These are phyloP conservation scores for Indicator indicator DNA, from an alignment of 2,113 vertebrate genomes.

Conservation along the genomic window DNA sequence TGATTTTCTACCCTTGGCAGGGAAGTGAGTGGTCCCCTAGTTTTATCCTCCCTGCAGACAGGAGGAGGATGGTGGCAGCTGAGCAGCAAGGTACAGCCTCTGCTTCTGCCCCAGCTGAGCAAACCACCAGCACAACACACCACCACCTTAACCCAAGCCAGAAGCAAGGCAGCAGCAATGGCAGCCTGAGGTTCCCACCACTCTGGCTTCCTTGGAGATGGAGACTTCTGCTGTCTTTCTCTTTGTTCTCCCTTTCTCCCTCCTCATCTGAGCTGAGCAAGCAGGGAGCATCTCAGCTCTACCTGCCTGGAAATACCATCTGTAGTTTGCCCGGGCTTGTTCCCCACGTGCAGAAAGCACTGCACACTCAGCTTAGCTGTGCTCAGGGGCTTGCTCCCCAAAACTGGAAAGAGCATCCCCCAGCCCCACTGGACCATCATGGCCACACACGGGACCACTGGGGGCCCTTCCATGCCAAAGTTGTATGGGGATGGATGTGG, in stretches of 20 bases:
- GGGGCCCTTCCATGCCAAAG: fast-evolving
- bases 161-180: fast-evolving
- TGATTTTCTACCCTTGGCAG: background rate
- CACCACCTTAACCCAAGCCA: background rate
- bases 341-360: background rate
- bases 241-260: background rate
- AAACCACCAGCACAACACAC: fast-evolving
- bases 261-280: fast-evolving
- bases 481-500: fast-evolving
- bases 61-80: background rate
- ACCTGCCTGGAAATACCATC: background rate
- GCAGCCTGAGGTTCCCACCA: background rate
- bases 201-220: background rate
- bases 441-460: fast-evolving
- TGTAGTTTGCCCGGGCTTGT: conserved; percentile 52
- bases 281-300: background rate
- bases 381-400: background rate
- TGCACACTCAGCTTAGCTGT: fast-evolving
- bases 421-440: fast-evolving
- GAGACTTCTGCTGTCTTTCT: background rate
- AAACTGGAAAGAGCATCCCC: background rate
- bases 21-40: background rate
- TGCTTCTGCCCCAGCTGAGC: background rate
- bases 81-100: background rate
- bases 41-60: background rate